Conservation (phyloP, 2,888 invertebrate genomes). For the Acrocyrtus sp. region DNA sequence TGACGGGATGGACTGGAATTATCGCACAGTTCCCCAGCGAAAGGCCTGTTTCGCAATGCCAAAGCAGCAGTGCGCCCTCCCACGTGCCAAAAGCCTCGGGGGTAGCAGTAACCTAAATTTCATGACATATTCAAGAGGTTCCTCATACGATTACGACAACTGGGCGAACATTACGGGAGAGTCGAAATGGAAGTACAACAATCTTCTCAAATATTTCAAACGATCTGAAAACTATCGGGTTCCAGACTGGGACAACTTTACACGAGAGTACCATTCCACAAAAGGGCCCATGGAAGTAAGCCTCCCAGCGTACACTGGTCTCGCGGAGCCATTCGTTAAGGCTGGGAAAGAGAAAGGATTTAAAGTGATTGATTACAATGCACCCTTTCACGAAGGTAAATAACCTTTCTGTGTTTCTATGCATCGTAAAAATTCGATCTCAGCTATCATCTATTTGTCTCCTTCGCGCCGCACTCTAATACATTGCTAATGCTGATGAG, state of each 20-base stretch:
- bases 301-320: slow-evolving; percentile 52
- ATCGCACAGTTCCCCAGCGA: slow-evolving; percentile 58
- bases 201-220: slow-evolving; percentile 56
- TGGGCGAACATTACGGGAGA: slow-evolving; percentile 59
- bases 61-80: slow-evolving; percentile 38
- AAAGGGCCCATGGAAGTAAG: slow-evolving; percentile 57
- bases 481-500: too few species aligned
- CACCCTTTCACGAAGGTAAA: slow-evolving; percentile 44
- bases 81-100: slow-evolving; percentile 20
- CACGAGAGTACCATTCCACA: slow-evolving; percentile 55
- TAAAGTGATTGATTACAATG: slow-evolving; percentile 42
- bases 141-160: slow-evolving; percentile 54
- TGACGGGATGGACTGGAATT: slow-evolving; percentile 59
- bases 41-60: slow-evolving; percentile 58
- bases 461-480: too few species aligned
- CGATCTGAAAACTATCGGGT: slow-evolving; percentile 55
- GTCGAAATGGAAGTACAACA: slow-evolving; percentile 50
- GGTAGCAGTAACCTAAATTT: slow-evolving; percentile 50
- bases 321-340: slow-evolving; percentile 49
- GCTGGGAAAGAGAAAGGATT: slow-evolving; percentile 49
- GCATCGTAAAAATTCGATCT: too few species aligned
- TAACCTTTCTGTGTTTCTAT: too few species aligned
- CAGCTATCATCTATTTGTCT: too few species aligned
- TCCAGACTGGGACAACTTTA: slow-evolving; percentile 56
- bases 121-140: slow-evolving; percentile 57